Conservation (phyloP, 1,140 invertebrate species). For the Adoxophyes honmai region DNA sequence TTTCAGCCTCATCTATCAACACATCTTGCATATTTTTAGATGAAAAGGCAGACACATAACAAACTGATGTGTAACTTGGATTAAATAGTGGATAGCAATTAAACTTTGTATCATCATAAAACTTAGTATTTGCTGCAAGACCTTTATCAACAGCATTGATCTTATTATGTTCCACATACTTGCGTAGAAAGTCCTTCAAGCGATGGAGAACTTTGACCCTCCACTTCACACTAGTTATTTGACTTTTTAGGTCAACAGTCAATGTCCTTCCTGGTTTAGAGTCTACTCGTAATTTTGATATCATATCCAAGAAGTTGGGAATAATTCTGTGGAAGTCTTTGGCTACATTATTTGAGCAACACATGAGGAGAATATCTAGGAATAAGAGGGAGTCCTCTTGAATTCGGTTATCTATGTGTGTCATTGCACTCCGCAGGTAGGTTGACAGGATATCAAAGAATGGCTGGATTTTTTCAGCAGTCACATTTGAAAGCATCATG, state of each 20-base stretch:
- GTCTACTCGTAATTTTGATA: constrained; percentile 82
- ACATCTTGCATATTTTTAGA: constrained; percentile 43
- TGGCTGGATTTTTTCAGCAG: constrained; percentile 75
- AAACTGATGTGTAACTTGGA: constrained; percentile 42
- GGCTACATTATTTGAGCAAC: constrained; percentile 80
- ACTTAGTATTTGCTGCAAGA: constrained; percentile 23
- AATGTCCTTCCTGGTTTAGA: constrained; percentile 80
- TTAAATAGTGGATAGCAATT: constrained; percentile 52
- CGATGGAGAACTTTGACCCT: constrained; percentile 84
- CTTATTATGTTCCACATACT: constrained; percentile 50
- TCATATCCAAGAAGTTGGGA: constrained; percentile 88
- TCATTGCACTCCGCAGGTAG: constrained; percentile 91
- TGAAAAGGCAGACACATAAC: constrained; percentile 52
- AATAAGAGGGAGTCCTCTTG: constrained; percentile 89
- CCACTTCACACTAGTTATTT: constrained; percentile 85
- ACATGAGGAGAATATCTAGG: constrained; percentile 83
- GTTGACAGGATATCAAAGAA: constrained; percentile 86
- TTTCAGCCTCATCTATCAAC: constrained; percentile 58
- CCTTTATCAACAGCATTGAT: constrained; percentile 25
- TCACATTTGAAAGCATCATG: constrained; percentile 79
- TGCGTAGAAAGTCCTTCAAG: constrained; percentile 79
- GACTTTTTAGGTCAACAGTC: constrained; percentile 80
- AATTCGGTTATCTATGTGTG: constrained; percentile 87
- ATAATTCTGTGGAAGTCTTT: constrained; percentile 83
- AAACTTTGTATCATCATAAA: constrained; percentile 34